Conservation (phyloP, 2,113 vertebrate species). For the Xiphophorus hellerii region DNA sequence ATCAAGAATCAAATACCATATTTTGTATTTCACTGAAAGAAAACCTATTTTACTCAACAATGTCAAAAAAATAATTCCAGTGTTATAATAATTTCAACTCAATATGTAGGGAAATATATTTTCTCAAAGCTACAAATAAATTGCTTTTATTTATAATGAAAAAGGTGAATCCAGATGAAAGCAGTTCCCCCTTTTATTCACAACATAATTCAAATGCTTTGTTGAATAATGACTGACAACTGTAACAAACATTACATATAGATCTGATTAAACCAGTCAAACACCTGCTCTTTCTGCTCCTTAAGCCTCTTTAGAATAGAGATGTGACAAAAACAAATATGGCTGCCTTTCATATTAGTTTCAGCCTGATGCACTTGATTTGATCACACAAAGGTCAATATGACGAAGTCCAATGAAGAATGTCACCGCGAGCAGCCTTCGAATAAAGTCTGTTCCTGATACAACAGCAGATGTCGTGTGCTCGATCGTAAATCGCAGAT, state of each 20-base stretch:
- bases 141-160: not conserved
- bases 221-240: not conserved
- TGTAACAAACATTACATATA: not conserved
- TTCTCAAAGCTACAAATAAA: not conserved
- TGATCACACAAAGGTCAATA: conserved; percentile 49
- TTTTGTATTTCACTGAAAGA: not conserved
- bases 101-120: too few relatives aligned
- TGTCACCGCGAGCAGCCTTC: conserved; percentile 21
- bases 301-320: not conserved
- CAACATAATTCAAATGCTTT: not conserved
- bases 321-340: not conserved
- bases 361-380: conserved; percentile 11
- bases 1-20: not conserved
- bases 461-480: conserved; percentile 59
- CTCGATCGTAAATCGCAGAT: conserved; percentile 53
- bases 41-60: not conserved
- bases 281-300: not conserved
- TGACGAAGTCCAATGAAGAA: conserved; percentile 29
- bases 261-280: not conserved
- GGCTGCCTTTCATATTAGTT: conserved; percentile 2
- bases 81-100: too few relatives aligned
- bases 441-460: conserved; percentile 55
- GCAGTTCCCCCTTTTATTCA: too few relatives aligned
- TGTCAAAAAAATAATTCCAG: not conserved
- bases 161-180: not conserved